phyloP scores from a whole-genome alignment of 1,140 invertebrate species.

The Drosophila athabasca region DNA sequence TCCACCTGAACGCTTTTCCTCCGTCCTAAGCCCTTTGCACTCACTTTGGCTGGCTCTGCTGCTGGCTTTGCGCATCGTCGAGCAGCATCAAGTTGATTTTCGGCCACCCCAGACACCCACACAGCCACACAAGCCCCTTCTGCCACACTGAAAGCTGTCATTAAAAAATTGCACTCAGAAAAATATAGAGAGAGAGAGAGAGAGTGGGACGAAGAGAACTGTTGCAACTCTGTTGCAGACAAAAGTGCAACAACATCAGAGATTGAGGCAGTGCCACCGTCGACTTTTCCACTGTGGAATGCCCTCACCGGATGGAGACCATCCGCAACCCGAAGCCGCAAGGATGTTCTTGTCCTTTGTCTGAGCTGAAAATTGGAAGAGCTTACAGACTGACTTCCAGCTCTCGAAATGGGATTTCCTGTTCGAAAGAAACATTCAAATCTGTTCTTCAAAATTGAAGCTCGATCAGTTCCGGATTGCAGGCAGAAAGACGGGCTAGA shows the following conservation, averaged over 20 bases:
- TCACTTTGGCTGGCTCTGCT: no score
- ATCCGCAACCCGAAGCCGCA: no score
- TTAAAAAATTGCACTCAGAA: slow-evolving; percentile 63
- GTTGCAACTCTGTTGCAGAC: slow-evolving; percentile 54
- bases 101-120: neutral
- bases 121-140: neutral
- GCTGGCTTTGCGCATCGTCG: slow-evolving; percentile 47
- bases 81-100: slow-evolving; percentile 43
- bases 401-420: no score
- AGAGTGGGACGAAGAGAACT: neutral
- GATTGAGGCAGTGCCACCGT: neutral
- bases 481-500: no score
- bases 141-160: slow-evolving; percentile 39
- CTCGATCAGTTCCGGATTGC: no score
- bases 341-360: no score
- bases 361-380: no score
- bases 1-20: slow-evolving; percentile 56
- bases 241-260: slow-evolving; percentile 50
- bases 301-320: no score
- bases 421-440: no score
- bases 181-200: slow-evolving; percentile 24
- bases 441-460: no score
- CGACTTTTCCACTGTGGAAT: no score
- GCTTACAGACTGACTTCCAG: no score
- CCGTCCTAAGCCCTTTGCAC: slow-evolving; percentile 37